Conservation (phyloP, 1,140 invertebrate species). For the Cydia fagiglandana region DNA sequence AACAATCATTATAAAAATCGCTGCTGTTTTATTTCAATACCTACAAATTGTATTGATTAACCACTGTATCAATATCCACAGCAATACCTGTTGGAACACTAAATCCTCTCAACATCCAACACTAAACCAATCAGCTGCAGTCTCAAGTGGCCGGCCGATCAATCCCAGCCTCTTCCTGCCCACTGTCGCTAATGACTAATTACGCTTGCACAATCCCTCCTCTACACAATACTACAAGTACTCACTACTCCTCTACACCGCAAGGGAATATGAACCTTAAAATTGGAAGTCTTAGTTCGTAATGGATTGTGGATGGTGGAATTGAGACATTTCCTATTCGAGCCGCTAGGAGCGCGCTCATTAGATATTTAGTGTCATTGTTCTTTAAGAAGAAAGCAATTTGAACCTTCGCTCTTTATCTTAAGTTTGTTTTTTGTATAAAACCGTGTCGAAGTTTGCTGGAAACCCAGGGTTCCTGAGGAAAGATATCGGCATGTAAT, state of each 20-base stretch:
- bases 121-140: conserved; percentile 54
- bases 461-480: conserved; percentile 49
- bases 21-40: too few relatives aligned
- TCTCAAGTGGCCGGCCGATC: conserved; percentile 48
- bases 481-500: conserved; percentile 71
- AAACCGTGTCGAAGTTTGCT: conserved; percentile 6
- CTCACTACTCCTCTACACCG: conserved; percentile 30
- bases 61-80: not conserved
- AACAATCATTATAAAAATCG: too few relatives aligned
- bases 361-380: conserved; percentile 64
- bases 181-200: conserved; percentile 73
- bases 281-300: conserved; percentile 34
- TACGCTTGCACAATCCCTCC: conserved; percentile 65
- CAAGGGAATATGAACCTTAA: conserved; percentile 45
- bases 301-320: conserved; percentile 11
- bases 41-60: too few relatives aligned
- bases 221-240: conserved; percentile 53
- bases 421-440: conserved; percentile 20
- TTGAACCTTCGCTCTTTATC: conserved; percentile 26
- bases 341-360: conserved; percentile 52
- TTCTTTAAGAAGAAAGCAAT: conserved; percentile 35
- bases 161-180: conserved; percentile 62
- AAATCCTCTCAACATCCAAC: conserved; percentile 12
- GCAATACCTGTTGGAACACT: not conserved
- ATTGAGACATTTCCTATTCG: conserved; percentile 48